A percentile compares a stretch with the other conserved stretches of the same genome.
Conservation (phyloP, 2,113 vertebrate species). For the Gallinago media region DNA sequence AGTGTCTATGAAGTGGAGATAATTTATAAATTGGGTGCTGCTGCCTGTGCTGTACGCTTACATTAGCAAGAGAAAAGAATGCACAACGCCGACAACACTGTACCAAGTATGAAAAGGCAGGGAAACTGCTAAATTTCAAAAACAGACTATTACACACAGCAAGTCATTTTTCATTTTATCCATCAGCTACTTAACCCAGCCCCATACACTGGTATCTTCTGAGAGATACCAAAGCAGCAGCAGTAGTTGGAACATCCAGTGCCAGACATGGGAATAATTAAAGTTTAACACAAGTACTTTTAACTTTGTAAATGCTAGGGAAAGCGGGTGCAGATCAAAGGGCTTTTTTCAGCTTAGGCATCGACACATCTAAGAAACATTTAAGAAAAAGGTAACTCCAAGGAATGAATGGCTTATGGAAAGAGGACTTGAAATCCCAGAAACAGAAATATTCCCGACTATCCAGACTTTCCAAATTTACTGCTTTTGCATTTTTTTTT, state of each 20-base stretch:
- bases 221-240: slow-evolving; percentile 60
- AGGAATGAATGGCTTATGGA: background rate
- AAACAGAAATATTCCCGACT: background rate
- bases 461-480: background rate
- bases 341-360: background rate
- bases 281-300: slow-evolving; percentile 52
- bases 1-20: background rate
- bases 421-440: background rate
- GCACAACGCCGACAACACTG: background rate
- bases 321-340: slow-evolving; percentile 51
- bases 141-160: background rate
- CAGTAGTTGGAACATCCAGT: slow-evolving; percentile 27
- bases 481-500: background rate
- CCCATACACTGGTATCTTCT: background rate
- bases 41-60: background rate
- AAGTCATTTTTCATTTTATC: background rate
- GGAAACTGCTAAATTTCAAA: background rate
- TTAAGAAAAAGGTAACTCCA: background rate
- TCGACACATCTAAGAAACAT: background rate
- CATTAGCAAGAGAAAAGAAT: background rate
- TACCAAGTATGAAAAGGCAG: background rate
- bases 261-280: slow-evolving; percentile 43
- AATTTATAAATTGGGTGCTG: background rate
- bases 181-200: slow-evolving; percentile 48
- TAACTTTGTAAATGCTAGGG: slow-evolving; percentile 38